Conservation (phyloP, 1,140 invertebrate genomes). For the Panonychus citri region DNA sequence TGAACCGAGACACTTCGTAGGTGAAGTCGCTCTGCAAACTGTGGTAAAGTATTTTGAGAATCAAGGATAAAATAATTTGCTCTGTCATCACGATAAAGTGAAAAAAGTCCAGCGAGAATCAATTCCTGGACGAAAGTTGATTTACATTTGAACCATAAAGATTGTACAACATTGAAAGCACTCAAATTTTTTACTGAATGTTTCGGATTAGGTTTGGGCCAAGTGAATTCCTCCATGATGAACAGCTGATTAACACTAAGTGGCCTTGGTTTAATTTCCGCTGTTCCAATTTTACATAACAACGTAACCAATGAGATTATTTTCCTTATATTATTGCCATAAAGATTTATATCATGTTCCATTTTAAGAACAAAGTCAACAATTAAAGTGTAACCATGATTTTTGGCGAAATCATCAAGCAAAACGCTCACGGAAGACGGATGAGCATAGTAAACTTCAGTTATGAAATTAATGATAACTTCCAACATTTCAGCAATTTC, state of each 20-base stretch:
- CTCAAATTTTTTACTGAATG: slow-evolving; percentile 62
- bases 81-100: slow-evolving; percentile 88
- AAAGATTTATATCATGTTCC: neutral
- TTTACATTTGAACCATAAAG: slow-evolving; percentile 54
- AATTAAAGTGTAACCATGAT: slow-evolving; percentile 71
- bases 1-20: slow-evolving; percentile 71
- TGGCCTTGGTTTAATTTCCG: slow-evolving; percentile 6
- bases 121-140: slow-evolving; percentile 55
- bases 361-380: slow-evolving; percentile 8
- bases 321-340: neutral
- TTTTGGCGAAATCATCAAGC: slow-evolving; percentile 79
- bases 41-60: slow-evolving; percentile 75
- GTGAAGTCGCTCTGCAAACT: slow-evolving; percentile 86
- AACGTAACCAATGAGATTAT: neutral
- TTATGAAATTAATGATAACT: slow-evolving; percentile 88
- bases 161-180: slow-evolving; percentile 82
- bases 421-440: slow-evolving; percentile 28
- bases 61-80: slow-evolving; percentile 98
- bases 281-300: slow-evolving; percentile 6
- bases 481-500: slow-evolving; percentile 97
- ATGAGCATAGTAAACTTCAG: slow-evolving; percentile 32
- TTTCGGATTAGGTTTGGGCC: slow-evolving; percentile 58
- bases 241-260: slow-evolving; percentile 31
- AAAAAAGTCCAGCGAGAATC: slow-evolving; percentile 82
- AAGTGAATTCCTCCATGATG: slow-evolving; percentile 68